Percentiles rank a stretch among this genome's conserved stretches.
phyloP scores from a whole-genome alignment of 1,140 invertebrate species.

The Odontomachus brunneus region DNA sequence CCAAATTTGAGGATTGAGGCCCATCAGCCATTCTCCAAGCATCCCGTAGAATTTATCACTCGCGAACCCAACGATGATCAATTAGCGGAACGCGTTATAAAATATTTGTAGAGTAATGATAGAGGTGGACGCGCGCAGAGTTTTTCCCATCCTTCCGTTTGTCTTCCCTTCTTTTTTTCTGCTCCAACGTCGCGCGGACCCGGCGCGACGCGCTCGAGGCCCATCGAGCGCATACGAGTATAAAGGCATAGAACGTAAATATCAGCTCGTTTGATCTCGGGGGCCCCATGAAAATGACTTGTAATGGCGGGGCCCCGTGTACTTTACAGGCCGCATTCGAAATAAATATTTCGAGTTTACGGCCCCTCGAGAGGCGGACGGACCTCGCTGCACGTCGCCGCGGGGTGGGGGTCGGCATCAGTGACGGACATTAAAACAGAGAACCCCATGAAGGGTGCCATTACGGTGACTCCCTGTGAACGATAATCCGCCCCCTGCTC shows the following conservation, averaged over 20 bases:
- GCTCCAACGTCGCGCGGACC: neutral
- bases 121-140: neutral
- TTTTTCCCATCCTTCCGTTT: too few species aligned
- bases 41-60: too few species aligned
- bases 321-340: conserved; percentile 78
- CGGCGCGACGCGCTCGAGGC: neutral
- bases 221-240: conserved; percentile 46
- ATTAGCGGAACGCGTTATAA: conserved; percentile 30
- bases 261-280: conserved; percentile 75
- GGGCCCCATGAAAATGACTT: conserved; percentile 76
- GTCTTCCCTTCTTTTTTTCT: neutral
- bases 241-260: conserved; percentile 76
- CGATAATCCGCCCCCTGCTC: conserved; percentile 41
- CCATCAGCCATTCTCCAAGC: too few species aligned
- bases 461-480: conserved; percentile 39
- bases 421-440: conserved; percentile 70
- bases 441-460: conserved; percentile 52
- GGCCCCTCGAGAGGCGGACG: conserved; percentile 67
- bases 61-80: neutral
- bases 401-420: conserved; percentile 48
- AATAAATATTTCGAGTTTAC: conserved; percentile 81
- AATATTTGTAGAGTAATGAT: conserved; percentile 45
- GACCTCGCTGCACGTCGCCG: conserved; percentile 64
- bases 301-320: conserved; percentile 76
- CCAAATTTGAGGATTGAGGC: too few species aligned